These are phyloP conservation scores for Vimba vimba DNA, from an alignment of 2,113 vertebrate genomes.

Conservation along the genomic window DNA sequence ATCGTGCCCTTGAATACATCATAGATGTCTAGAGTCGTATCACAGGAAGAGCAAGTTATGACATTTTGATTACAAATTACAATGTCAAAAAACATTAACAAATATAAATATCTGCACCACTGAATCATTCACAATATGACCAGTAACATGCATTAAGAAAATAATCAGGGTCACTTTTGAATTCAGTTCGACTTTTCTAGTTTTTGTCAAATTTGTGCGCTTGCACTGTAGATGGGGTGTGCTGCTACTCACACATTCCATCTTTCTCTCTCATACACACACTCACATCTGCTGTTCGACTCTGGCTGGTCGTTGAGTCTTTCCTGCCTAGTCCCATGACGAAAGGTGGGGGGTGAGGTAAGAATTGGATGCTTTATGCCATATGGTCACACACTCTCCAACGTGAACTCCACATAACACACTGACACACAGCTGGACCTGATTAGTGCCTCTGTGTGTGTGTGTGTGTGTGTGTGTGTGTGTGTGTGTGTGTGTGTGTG, in stretches of 20 bases:
- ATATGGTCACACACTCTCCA: constrained; percentile 71
- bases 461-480: not conserved
- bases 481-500: constrained; percentile 13
- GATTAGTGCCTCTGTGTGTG: constrained; percentile 59
- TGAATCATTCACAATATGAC: too few species aligned
- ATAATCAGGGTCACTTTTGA: not conserved
- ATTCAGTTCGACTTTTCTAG: not conserved
- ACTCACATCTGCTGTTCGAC: constrained; percentile 64
- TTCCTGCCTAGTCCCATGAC: constrained; percentile 63
- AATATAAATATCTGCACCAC: not conserved
- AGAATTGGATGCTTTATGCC: constrained; percentile 69
- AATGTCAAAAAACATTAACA: not conserved
- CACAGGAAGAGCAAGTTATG: not conserved
- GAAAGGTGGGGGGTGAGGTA: constrained; percentile 71
- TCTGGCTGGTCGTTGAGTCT: constrained; percentile 64
- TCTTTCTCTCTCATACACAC: constrained; percentile 32
- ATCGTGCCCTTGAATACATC: not conserved
- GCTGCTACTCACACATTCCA: constrained; percentile 36
- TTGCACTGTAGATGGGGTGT: not conserved
- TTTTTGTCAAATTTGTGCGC: not conserved
- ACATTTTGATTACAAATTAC: not conserved
- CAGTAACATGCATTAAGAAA: too few species aligned
- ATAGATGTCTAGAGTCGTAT: not conserved
- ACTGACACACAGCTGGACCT: constrained; percentile 75
- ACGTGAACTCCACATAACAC: constrained; percentile 71